Evolutionary conservation across 2,797 vertebrate species (phyloP), one percentile per base, ranked within the genome.

Genomic region (Arvicola amphibius): DNA sequence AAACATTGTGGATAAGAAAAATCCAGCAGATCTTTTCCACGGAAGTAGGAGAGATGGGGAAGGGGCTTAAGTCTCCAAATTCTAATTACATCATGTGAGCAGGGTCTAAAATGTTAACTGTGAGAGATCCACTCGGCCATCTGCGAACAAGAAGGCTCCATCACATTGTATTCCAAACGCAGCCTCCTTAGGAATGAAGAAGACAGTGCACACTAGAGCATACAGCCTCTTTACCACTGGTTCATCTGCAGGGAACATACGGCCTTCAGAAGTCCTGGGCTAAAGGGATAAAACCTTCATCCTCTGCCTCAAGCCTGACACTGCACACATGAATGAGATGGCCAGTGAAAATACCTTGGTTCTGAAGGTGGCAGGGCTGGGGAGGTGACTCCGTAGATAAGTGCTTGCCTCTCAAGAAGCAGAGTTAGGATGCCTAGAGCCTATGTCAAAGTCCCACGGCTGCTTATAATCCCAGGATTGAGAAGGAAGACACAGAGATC

Each of bases 11-110:
- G 29, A 43, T 87, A 37, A 83, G 16, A 86, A 94, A 90, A 92
- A 80, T 61, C 48, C 23, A 67, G 90, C n/a, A 17, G 53, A 27
- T 61, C 56, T 77, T 94, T 95, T 79, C 93, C 67, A 85, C 12
- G 3, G 77, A 94, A 91, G 27, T 71, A 63, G 59, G 59, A 94
- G 77, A 37, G 69, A 79, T 34, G 78, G 63, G n/a, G 59, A 16
- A 25, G 32, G 48, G 34, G 11, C 53, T 83, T 74, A 76, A 43
- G 29, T 78, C 56, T 76, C 40, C 32, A 71, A 73, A 78, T 63
- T 76, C 73, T 25, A 7, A n/a, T 12, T 19, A 56, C 46, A 80
- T n/a, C 59, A 43, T 10, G 48, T 76, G 16, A 85, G 21, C 3
- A 32, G 25, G 32, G 7, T 48, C 85, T 32, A 53, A 71, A 90